Evolutionary conservation across 2,888 invertebrate genomes (phyloP), one percentile per base, ranked within the genome.

Genomic region (Ormyrus pomaceus): DNA sequence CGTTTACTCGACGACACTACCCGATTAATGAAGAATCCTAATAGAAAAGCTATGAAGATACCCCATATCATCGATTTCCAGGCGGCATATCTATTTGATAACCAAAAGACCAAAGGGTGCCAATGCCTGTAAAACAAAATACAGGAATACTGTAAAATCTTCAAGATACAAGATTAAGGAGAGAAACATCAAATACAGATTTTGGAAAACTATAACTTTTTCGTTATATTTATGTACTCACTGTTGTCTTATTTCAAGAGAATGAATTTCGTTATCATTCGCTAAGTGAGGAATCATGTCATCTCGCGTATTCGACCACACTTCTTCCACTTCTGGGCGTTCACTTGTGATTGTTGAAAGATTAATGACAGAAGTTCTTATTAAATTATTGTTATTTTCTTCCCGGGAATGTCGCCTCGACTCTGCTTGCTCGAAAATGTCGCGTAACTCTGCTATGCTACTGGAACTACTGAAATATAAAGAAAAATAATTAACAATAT

Each of bases 381-480:
- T 82, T 80, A 83, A 68, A 81, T 87, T 88, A 79, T 88, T 88
- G 79, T 88, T 88, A 77, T 88, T 89, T 83, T 90, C 89, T 78
- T 90, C 90, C 45, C 84, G 80, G 5, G 89, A 90, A 76, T 83
- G 85, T 46, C 87, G 85, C 19, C 88, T 86, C 4, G 87, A 87
- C 45, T 89, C 89, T 0, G 86, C 84, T 51, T 89, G 88, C 77
- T 90, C 89, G 68, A 85, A 87, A 66, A 89, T 88, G 69, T 88
- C 89, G 19, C 87, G 86, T 55, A 89, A 82, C 79, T 89, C 89
- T 0, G 84, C 83, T 64, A 88, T 85, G 61, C 88, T 88, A 82
- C 84, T 88, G 11, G 86, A 85, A 73, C 87, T 89, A 80, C 87
- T 87, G 82, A 34, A 34, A 34, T 34, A 34, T 4, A 34, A 34